Evolutionary conservation across 2,888 invertebrate species (phyloP).

Genomic region (Eueremaeus valkanovi): DNA sequence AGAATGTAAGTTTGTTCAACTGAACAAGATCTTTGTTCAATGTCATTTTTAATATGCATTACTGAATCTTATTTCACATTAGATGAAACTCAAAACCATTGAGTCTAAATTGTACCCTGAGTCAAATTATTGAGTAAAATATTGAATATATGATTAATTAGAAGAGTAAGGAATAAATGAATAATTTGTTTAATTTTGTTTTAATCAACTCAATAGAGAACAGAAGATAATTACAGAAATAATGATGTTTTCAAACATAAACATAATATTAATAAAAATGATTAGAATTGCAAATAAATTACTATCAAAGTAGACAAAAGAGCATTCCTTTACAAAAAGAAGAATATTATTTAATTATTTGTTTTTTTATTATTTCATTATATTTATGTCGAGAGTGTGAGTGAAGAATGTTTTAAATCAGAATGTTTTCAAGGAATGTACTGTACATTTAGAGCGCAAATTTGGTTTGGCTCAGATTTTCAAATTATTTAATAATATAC

Average conservation of each 20-base stretch:
- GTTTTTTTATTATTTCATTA: not conserved
- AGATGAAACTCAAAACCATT: no score
- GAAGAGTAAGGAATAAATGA: no score
- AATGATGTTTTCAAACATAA: not conserved
- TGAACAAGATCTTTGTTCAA: no score
- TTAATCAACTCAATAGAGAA: not conserved
- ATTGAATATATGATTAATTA: no score
- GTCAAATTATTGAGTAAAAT: no score
- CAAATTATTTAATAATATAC: not conserved
- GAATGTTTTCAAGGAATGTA: not conserved
- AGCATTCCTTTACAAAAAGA: constrained; percentile 4
- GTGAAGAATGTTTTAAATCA: not conserved
- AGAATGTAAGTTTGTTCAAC: no score
- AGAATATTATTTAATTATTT: constrained; percentile 15
- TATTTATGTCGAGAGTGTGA: no score
- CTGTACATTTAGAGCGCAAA: constrained; percentile 12
- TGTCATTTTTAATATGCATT: no score
- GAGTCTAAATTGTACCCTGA: no score
- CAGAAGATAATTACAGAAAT: not conserved
- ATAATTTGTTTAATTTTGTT: not conserved
- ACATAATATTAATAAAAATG: not conserved
- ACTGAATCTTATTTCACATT: no score
- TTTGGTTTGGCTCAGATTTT: constrained; percentile 1
- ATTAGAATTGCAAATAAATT: not conserved
- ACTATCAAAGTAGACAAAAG: not conserved